These are phyloP conservation scores for Aphyosemion australe DNA, from an alignment of 2,113 vertebrate species.

Conservation along the genomic window DNA sequence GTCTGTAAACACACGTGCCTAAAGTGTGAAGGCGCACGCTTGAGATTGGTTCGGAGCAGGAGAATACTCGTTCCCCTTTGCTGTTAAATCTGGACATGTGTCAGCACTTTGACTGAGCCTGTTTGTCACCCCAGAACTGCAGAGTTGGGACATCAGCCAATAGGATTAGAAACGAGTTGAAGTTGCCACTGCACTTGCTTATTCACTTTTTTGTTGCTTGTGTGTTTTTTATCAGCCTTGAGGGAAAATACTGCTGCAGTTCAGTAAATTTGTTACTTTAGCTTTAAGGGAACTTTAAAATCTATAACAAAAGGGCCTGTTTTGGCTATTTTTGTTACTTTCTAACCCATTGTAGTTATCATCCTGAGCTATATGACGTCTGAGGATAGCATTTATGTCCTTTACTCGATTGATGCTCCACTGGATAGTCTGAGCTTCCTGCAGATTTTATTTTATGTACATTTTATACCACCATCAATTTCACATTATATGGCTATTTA, in stretches of 20 bases:
- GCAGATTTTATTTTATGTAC: too few relatives aligned
- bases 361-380: too few relatives aligned
- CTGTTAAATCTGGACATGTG: slow-evolving; percentile 63
- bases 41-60: slow-evolving; percentile 57
- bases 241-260: slow-evolving; percentile 3
- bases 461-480: too few relatives aligned
- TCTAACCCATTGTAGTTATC: too few relatives aligned
- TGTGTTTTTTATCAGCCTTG: slow-evolving; percentile 10
- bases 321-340: too few relatives aligned
- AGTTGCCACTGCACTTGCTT: slow-evolving; percentile 23
- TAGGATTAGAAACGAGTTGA: slow-evolving; percentile 39
- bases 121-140: slow-evolving; percentile 41
- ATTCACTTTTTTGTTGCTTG: slow-evolving; percentile 13
- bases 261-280: not conserved
- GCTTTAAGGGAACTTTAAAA: not conserved
- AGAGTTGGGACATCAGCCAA: slow-evolving; percentile 36
- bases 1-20: slow-evolving; percentile 28
- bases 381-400: too few relatives aligned
- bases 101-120: slow-evolving; percentile 63
- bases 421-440: too few relatives aligned
- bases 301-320: not conserved
- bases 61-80: slow-evolving; percentile 41
- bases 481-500: too few relatives aligned
- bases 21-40: slow-evolving; percentile 26
- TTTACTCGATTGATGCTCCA: too few relatives aligned